phyloP scores from a whole-genome alignment of 2,888 invertebrate genomes.

The Pammene fasciana region DNA sequence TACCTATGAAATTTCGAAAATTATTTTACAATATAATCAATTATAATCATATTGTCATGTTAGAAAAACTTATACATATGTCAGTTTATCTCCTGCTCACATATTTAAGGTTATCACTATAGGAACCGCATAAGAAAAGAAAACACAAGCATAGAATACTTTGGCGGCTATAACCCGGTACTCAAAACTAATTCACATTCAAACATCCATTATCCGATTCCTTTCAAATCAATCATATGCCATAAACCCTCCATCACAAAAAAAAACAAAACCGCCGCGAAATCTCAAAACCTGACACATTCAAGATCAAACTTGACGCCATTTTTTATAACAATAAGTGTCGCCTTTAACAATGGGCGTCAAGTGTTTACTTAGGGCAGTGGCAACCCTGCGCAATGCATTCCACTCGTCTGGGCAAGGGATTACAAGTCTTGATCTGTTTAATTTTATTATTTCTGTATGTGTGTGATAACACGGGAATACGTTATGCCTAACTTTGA shows the following conservation, averaged over 20 bases:
- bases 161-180: background rate
- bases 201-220: background rate
- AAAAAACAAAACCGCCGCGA: slow-evolving; percentile 8
- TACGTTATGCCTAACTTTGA: too few relatives aligned
- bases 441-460: slow-evolving; percentile 33
- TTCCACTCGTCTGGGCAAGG: slow-evolving; percentile 48
- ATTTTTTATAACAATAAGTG: slow-evolving; percentile 42
- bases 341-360: slow-evolving; percentile 47
- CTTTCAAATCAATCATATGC: slow-evolving; percentile 18
- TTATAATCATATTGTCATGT: too few relatives aligned
- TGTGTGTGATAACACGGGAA: too few relatives aligned
- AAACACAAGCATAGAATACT: background rate
- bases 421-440: slow-evolving; percentile 46
- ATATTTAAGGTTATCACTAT: background rate
- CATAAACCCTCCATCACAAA: slow-evolving; percentile 3
- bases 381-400: slow-evolving; percentile 56
- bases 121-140: background rate
- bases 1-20: too few relatives aligned
- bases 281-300: slow-evolving; percentile 28
- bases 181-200: slow-evolving; percentile 10
- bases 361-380: slow-evolving; percentile 56
- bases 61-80: too few relatives aligned
- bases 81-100: too few relatives aligned
- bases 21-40: too few relatives aligned
- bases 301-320: slow-evolving; percentile 29